Evolutionary conservation across 2,797 vertebrate genomes (phyloP).

Genomic region (Malacoctenus gilli): DNA sequence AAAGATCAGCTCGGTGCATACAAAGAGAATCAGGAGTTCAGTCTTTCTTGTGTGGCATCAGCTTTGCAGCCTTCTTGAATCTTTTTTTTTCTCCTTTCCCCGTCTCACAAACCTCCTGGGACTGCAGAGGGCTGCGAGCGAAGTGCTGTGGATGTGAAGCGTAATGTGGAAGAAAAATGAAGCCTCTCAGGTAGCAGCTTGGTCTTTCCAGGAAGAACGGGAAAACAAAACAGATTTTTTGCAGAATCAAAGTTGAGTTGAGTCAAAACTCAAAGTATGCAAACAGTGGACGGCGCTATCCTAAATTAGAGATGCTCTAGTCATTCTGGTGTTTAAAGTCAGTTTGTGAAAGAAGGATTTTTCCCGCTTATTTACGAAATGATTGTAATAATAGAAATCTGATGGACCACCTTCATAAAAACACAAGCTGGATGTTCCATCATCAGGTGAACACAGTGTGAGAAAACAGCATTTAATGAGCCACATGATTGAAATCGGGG

Average conservation of each 20-base stretch:
- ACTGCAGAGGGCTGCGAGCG: slow-evolving; percentile 20
- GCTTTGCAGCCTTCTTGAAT: slow-evolving; percentile 35
- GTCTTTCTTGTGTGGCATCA: slow-evolving; percentile 23
- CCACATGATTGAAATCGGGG: too few species aligned
- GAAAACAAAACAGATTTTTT: slow-evolving; percentile 6
- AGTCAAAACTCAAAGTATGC: slow-evolving; percentile 13
- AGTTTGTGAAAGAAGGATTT: neutral
- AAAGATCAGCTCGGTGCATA: slow-evolving; percentile 39
- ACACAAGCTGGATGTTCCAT: too few species aligned
- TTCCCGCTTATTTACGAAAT: too few species aligned
- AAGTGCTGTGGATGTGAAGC: slow-evolving; percentile 20
- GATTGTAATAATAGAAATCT: too few species aligned
- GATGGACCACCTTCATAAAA: too few species aligned
- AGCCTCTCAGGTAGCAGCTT: slow-evolving; percentile 32
- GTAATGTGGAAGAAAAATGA: slow-evolving; percentile 41
- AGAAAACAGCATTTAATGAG: too few species aligned
- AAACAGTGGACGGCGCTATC: neutral
- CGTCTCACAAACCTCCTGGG: slow-evolving; percentile 35
- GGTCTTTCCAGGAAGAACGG: slow-evolving; percentile 22
- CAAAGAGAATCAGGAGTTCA: slow-evolving; percentile 23
- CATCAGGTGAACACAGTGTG: too few species aligned
- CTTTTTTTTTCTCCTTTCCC: slow-evolving; percentile 14
- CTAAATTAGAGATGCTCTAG: neutral
- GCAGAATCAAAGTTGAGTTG: neutral
- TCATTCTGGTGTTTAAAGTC: neutral